Evolutionary conservation across 2,888 invertebrate genomes (phyloP), one percentile per base, ranked within the genome.

Genomic region (Pristionchus arcanus): DNA sequence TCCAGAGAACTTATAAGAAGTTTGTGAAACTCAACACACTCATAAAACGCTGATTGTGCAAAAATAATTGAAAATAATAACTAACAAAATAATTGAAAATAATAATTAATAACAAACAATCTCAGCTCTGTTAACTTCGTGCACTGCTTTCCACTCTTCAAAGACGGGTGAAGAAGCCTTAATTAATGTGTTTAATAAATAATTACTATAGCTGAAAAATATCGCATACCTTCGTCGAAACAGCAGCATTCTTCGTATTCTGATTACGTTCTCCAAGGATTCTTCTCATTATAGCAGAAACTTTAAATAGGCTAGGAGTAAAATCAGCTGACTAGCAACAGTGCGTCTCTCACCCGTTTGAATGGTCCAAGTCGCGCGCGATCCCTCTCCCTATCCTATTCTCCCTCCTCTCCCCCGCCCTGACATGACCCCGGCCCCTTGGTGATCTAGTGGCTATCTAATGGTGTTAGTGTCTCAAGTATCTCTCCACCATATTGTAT

Each of bases 61-160:
- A 49, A 49, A 9, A 49, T 49, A 7, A 49, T 49, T 49, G 11
- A 0, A 11, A 7, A 49, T 49, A 42, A 42, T 42, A 42, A 13
- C 68, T 16, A 19, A 1, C 7, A 34, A 11, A 31, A 28, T 2
- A 68, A 34, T 31, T 34, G 3, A 59, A 13, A 59, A 19, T 15
- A 59, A 71, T 28, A 71, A 71, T 3, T 16, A 74, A 21, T 19
- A 7, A 87, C 87, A 68, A 37, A 87, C 87, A 49, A 87, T 87
- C 1, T 87, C 53, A 11, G 66, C 87, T 21, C 87, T 66, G 42
- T 87, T 49, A 68, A 87, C 87, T 15, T 87, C 87, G 28, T 87
- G 63, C 4, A 87, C 31, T 7, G 87, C 87, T n/a, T 66, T 87
- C 49, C 53, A 68, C 49, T 87, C 87, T 21, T 68, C 42, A 21